Evolutionary conservation across 1,140 invertebrate species (phyloP), one percentile per base, ranked within the genome.

Genomic region (Odontomachus brunneus): DNA sequence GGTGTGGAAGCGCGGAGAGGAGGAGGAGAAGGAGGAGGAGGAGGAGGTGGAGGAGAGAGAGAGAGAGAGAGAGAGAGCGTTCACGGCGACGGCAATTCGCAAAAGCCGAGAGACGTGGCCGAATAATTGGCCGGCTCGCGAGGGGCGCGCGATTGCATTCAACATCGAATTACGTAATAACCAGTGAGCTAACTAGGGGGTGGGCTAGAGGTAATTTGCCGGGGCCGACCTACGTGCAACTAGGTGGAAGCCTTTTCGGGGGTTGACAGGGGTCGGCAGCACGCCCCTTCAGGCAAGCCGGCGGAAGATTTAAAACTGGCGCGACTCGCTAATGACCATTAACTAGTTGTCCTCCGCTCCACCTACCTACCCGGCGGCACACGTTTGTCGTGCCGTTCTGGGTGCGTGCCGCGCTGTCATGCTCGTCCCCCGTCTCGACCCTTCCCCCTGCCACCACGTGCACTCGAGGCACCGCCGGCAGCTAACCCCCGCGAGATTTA

Each of bases 271-370:
- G 86, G 78, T 87, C 51, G 86, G 33, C 76, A 82, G 76, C 80
- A 85, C 86, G 80, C 82, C 81, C 82, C 82, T 84, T 51, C 59
- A 53, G 73, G 62, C 63, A 85, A 44, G 75, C 75, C 89, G 81
- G 80, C 81, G 29, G 85, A 92, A 90, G 88, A 92, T 91, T 92
- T 91, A 92, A 92, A 92, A 91, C 89, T 90, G 82, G 80, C 73
- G 84, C 85, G 88, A 85, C 86, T 89, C 88, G 88, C 90, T 92
- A 92, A 93, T 90, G 90, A 90, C 90, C 89, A 92, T 92, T 92
- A 92, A 92, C 91, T 87, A 84, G 78, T 89, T 89, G 88, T 91
- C 90, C 87, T 87, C 85, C 72, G 66, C 55, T 80, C 83, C 84
- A 82, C 85, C 84, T 84, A 76, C 78, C 73, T 84, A 76, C 78